Percentiles rank a stretch among this genome's conserved stretches.
Evolutionary conservation across 2,797 vertebrate genomes (phyloP).

Genomic region (Cuniculus paca): DNA sequence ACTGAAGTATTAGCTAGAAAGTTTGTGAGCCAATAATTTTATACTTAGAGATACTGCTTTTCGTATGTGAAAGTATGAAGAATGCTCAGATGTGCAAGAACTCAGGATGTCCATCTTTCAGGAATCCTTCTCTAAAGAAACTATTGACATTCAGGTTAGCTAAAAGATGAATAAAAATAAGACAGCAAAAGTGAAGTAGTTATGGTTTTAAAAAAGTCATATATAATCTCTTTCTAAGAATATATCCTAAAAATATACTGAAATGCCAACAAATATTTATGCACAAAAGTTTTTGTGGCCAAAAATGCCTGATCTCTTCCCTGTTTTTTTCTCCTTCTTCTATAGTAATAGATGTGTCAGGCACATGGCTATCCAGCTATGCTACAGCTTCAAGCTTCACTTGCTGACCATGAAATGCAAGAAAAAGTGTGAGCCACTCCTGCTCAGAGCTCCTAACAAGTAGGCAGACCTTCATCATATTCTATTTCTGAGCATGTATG

Average conservation of each 20-base stretch:
- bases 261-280: slow-evolving; percentile 59
- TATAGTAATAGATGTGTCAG: neutral
- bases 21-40: neutral
- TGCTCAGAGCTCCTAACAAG: slow-evolving; percentile 24
- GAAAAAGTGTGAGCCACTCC: neutral
- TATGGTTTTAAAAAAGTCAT: neutral
- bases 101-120: neutral
- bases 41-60: neutral
- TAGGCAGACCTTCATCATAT: neutral
- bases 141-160: neutral
- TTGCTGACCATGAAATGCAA: slow-evolving; percentile 24
- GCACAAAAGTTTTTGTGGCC: slow-evolving; percentile 1
- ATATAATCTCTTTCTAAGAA: slow-evolving; percentile 40
- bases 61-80: neutral
- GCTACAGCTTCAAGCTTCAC: slow-evolving; percentile 19
- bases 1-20: neutral
- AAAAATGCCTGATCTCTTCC: neutral
- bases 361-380: neutral
- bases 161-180: slow-evolving; percentile 40
- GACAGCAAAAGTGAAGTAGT: neutral
- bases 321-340: slow-evolving; percentile 15
- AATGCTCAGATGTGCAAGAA: neutral
- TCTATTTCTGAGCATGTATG: slow-evolving; percentile 45
- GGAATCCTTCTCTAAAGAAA: slow-evolving; percentile 40
- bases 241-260: slow-evolving; percentile 14